These are phyloP conservation scores for Erebia palarica DNA, from an alignment of 2,888 invertebrate species.

Conservation along the genomic window DNA sequence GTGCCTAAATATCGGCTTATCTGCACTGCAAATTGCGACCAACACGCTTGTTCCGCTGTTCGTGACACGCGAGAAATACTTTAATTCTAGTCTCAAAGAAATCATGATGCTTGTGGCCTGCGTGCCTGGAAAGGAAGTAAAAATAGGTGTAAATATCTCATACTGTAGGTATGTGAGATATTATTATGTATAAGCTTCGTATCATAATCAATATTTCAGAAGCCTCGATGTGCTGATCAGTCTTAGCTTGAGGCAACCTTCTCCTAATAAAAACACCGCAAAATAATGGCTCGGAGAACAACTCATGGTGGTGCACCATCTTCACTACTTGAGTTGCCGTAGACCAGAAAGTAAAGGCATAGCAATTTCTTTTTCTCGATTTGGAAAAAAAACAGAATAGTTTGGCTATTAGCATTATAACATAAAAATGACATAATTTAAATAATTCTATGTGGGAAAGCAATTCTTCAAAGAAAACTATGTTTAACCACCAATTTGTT, in stretches of 20 bases:
- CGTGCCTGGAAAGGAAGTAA: not conserved
- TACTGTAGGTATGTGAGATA: too few species aligned
- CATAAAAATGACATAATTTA: not conserved
- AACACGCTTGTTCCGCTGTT: slow-evolving; percentile 15
- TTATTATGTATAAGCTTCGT: not conserved
- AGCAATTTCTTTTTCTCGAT: too few species aligned
- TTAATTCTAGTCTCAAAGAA: not conserved
- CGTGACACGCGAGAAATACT: slow-evolving; percentile 16
- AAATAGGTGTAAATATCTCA: not conserved
- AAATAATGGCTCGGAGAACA: too few species aligned
- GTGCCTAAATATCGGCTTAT: slow-evolving; percentile 21
- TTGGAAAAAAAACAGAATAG: too few species aligned
- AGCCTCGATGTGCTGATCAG: not conserved
- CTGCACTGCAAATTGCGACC: slow-evolving; percentile 11
- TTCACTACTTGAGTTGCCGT: too few species aligned
- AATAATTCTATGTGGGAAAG: not conserved
- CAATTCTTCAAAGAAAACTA: not conserved
- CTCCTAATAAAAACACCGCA: too few species aligned
- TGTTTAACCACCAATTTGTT: slow-evolving; percentile 9
- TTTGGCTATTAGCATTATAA: not conserved
- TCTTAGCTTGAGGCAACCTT: not conserved
- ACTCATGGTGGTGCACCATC: too few species aligned
- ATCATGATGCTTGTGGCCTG: not conserved
- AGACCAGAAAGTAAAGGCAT: too few species aligned
- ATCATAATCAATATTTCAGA: not conserved